phyloP scores from a whole-genome alignment of 1,140 invertebrate species.

The Achroia grisella region DNA sequence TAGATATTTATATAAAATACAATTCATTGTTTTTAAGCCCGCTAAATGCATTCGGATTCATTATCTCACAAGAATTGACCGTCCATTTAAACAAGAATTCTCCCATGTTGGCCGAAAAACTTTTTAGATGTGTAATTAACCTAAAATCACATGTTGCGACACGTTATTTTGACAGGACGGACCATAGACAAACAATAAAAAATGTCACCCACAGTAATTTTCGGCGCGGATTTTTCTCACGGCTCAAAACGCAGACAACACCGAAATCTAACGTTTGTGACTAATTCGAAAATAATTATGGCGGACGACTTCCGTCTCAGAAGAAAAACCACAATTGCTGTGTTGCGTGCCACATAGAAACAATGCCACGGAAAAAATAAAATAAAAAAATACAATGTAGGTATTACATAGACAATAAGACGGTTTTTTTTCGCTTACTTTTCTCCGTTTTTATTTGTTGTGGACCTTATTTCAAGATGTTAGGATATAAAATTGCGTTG shows the following conservation, averaged over 20 bases:
- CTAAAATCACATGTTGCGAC: neutral
- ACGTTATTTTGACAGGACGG: slow-evolving; percentile 2
- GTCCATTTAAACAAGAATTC: neutral
- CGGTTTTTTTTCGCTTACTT: neutral
- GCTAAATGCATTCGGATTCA: no score
- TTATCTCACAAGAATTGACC: no score
- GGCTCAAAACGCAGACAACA: slow-evolving; percentile 16
- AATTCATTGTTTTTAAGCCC: no score
- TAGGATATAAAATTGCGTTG: neutral
- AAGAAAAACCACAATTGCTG: slow-evolving; percentile 52
- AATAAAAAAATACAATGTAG: slow-evolving; percentile 16
- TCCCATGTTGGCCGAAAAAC: neutral
- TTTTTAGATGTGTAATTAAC: neutral
- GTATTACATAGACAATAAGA: slow-evolving; percentile 1
- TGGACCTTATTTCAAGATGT: neutral
- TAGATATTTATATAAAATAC: no score
- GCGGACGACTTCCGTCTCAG: slow-evolving; percentile 39
- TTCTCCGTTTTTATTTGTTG: neutral
- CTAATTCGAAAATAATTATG: slow-evolving; percentile 63
- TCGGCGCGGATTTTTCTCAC: slow-evolving; percentile 25
- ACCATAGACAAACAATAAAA: slow-evolving; percentile 3
- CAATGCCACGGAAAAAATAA: slow-evolving; percentile 32
- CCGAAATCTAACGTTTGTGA: slow-evolving; percentile 47
- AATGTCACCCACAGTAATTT: slow-evolving; percentile 4
- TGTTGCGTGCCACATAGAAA: slow-evolving; percentile 47